These are phyloP conservation scores for Neolamprologus caudopunctatus DNA, from an alignment of 2,113 vertebrate species.

Conservation along the genomic window DNA sequence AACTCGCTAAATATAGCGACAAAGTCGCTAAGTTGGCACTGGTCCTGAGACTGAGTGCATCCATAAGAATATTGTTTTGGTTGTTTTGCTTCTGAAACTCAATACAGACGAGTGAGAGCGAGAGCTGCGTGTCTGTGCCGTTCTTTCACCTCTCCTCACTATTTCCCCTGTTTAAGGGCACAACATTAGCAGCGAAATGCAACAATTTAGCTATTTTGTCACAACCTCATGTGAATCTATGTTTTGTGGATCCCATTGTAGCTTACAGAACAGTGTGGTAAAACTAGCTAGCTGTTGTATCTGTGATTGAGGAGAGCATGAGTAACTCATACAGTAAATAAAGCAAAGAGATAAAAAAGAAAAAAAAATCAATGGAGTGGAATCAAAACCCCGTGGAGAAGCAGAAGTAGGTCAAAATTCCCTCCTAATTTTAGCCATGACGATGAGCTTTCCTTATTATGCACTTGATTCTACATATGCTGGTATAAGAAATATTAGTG, in stretches of 20 bases:
- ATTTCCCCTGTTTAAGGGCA: too few relatives aligned
- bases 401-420: background rate
- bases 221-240: background rate
- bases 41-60: too few relatives aligned
- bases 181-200: background rate
- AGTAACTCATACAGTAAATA: background rate
- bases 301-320: background rate
- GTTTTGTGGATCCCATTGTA: background rate
- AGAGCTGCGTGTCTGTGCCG: too few relatives aligned
- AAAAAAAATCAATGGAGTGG: background rate
- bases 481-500: background rate
- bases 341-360: background rate
- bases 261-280: background rate
- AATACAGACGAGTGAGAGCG: rapidly evolving
- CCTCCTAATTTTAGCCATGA: background rate
- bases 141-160: too few relatives aligned
- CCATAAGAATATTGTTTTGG: too few relatives aligned
- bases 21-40: too few relatives aligned
- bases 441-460: background rate
- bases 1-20: too few relatives aligned
- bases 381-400: background rate
- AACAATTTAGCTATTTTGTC: background rate
- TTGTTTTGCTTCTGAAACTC: too few relatives aligned
- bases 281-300: background rate
- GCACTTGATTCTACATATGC: background rate